Conservation (phyloP, 2,797 vertebrate genomes). For the Trematomus bernacchii region DNA sequence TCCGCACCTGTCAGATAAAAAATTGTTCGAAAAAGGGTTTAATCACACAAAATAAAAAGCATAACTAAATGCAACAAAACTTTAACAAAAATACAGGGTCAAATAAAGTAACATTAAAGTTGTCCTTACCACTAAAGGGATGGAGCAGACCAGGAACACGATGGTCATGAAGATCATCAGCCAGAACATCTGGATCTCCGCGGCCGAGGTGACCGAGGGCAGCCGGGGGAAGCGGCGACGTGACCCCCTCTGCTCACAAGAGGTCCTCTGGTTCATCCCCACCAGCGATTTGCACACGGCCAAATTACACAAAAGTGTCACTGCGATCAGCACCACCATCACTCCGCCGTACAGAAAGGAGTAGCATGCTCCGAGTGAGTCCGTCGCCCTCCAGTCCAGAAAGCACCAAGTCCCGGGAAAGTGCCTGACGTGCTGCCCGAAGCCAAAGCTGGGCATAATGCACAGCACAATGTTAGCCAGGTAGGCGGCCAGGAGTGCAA, state of each 20-base stretch:
- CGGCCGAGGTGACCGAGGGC: conserved; percentile 80
- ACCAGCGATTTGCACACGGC: conserved; percentile 86
- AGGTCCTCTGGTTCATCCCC: conserved; percentile 84
- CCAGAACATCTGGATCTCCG: conserved; percentile 89
- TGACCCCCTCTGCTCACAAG: conserved; percentile 73
- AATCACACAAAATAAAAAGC: neutral
- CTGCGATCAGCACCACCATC: conserved; percentile 83
- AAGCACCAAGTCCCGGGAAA: conserved; percentile 89
- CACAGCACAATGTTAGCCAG: conserved; percentile 82
- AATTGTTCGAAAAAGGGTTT: neutral
- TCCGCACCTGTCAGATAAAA: conserved; percentile 79
- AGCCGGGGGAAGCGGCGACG: conserved; percentile 82
- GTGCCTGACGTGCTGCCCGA: conserved; percentile 83
- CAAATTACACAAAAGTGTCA: conserved; percentile 85
- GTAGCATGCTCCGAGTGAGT: conserved; percentile 81
- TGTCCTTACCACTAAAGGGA: conserved; percentile 86
- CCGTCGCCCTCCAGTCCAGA: conserved; percentile 85
- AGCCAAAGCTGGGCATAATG: conserved; percentile 86
- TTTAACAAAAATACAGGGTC: neutral
- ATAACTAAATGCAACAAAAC: neutral
- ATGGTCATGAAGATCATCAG: conserved; percentile 87
- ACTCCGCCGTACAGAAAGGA: conserved; percentile 86
- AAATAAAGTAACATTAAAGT: no score
- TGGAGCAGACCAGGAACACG: conserved; percentile 87
- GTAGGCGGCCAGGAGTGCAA: conserved; percentile 81